Evolutionary conservation across 2,113 vertebrate genomes (phyloP).

Genomic region (Plectropomus leopardus): DNA sequence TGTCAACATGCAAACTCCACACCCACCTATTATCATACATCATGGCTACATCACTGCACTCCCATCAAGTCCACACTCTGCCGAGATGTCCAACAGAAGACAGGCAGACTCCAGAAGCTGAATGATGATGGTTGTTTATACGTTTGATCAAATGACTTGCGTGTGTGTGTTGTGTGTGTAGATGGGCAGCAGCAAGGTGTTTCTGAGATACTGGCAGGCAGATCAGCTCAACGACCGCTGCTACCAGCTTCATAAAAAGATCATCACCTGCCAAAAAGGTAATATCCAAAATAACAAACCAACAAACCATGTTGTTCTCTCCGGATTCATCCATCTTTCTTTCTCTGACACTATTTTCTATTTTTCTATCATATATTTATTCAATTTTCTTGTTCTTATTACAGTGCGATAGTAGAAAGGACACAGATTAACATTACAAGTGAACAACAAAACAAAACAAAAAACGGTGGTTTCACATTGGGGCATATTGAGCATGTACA

Average conservation of each 20-base stretch:
- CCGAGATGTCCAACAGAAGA: slow-evolving; percentile 28
- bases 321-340: not conserved
- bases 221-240: slow-evolving; percentile 94
- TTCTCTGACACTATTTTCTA: not conserved
- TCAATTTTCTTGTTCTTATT: no score
- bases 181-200: slow-evolving; percentile 93
- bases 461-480: no score
- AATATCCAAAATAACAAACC: slow-evolving; percentile 53
- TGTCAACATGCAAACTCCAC: slow-evolving; percentile 59
- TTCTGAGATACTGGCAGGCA: slow-evolving; percentile 95
- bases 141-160: slow-evolving; percentile 10
- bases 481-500: no score
- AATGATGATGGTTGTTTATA: not conserved
- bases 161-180: slow-evolving; percentile 67
- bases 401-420: no score
- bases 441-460: no score
- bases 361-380: no score
- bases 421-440: no score
- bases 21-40: slow-evolving; percentile 63
- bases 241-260: slow-evolving; percentile 91
- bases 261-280: slow-evolving; percentile 97
- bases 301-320: not conserved
- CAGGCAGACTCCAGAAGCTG: slow-evolving; percentile 11
- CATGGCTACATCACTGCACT: slow-evolving; percentile 36
- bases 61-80: slow-evolving; percentile 30